Base-by-base conservation (phyloP, 1,140 invertebrate genomes). In the Ips typographus region DNA sequence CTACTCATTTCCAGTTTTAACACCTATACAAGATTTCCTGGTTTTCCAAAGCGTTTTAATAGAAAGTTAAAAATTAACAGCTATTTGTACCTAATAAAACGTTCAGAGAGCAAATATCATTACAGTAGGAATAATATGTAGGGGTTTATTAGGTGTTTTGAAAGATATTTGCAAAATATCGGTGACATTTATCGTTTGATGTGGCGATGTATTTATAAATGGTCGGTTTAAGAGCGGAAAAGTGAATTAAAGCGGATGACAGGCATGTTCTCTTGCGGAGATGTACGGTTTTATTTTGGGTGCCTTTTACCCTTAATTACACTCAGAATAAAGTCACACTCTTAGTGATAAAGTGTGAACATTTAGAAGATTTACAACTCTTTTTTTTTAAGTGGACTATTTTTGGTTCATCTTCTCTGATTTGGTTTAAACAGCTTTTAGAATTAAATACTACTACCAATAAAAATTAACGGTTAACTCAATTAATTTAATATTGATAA, bases 111-210 rank as follows among this genome's bases (percentile, higher is more conserved):
- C 42, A 38, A 49, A 58, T 40, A 52, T 6, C 44, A 67, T 36
- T 56, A 40, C n/a, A 41, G 58, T 49, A 51, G 43, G 59, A 61
- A 41, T 62, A 56, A 68, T 56, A 56, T 63, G 52, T 63, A 39
- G n/a, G 42, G 56, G 43, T 69, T 69, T 63, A 69, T 69, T 62
- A 41, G 41, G 6, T 69, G 67, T 72, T 69, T 60, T 60, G 66
- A 72, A 68, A 70, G 62, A 69, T 72, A 72, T 69, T 72, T 72
- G 71, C 71, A 72, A 68, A 69, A 69, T 69, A 69, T 68, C 65
- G 65, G 55, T 22, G 65, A 72, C 61, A 63, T 44, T 49, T 58
- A 57, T 42, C 40, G 49, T 72, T 72, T 69, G 63, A 72, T 69
- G 67, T 70, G 56, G 62, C 37, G 62, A 66, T 36, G 57, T 72